Evolutionary conservation across 2,113 vertebrate genomes (phyloP), one percentile per base, ranked within the genome.

Genomic region (Microcebus murinus): DNA sequence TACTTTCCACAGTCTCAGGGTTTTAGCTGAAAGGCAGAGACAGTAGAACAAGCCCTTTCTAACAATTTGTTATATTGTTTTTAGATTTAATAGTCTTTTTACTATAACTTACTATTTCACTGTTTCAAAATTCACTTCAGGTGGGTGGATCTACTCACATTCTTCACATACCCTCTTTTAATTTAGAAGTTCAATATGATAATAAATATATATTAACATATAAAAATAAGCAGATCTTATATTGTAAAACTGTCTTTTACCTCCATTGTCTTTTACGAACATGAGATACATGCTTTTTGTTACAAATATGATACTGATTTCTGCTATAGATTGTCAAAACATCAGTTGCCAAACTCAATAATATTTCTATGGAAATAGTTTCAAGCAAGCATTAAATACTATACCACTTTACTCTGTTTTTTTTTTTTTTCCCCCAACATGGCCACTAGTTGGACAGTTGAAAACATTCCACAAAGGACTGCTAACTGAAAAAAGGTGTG

Each of bases 381-480:
- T 8, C 20, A 81, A 61, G 8, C 8, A 84, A 90, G n/a, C 18
- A 65, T 20, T 93, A 91, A 87, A 86, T 7, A 68, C 74, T 93
- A 96, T 74, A 45, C 8, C 36, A 63, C 18, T 71, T 90, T 70
- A 65, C 93, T 93, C 61, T 93, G 65, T 89, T 90, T 86, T 91
- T 83, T 89, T 83, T 89, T 89, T 83, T 55, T 55, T 55, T 52
- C 0, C 48, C 50, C 61, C 59, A 84, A 48, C 13, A 9, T 45
- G 20, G 18, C 29, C 55, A 63, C 87, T 87, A 90, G 42, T 70
- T 91, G 79, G 18, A n/a, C 34, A 42, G 39, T 57, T 59, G 76
- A 86, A 96, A 89, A 31, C 45, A 36, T 94, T 92, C 45, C 82
- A n/a, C 18, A 85, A 95, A 94, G 57, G 96, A 82, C 6, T 1